These are phyloP conservation scores for Hemicrepidius hirtus DNA, from an alignment of 2,888 invertebrate genomes.

Conservation along the genomic window DNA sequence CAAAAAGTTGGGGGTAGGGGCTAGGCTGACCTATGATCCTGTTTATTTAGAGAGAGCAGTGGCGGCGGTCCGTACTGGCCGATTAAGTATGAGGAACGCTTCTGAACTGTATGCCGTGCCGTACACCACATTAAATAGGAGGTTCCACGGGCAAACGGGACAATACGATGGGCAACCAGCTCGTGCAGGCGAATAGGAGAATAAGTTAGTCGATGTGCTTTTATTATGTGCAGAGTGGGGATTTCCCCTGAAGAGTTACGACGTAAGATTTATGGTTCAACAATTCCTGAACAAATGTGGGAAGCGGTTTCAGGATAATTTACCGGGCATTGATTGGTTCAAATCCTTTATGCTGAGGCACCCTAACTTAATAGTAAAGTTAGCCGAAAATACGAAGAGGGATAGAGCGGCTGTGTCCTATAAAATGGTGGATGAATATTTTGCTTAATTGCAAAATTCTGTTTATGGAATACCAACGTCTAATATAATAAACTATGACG, in stretches of 20 bases:
- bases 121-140: slow-evolving; percentile 3
- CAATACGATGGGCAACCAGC: slow-evolving; percentile 20
- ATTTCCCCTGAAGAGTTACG: slow-evolving; percentile 16
- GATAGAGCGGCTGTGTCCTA: too few species aligned
- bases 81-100: neutral
- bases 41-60: neutral
- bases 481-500: slow-evolving; percentile 63
- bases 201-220: neutral
- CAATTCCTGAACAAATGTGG: slow-evolving; percentile 15
- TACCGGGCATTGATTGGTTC: slow-evolving; percentile 41
- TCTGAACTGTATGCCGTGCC: slow-evolving; percentile 4
- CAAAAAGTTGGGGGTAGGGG: neutral
- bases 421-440: neutral
- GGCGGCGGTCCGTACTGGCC: neutral
- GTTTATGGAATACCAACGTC: slow-evolving; percentile 3
- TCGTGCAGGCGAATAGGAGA: neutral
- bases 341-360: slow-evolving; percentile 48
- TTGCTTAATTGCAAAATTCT: neutral
- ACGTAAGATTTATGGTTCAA: slow-evolving; percentile 21
- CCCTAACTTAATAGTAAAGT: slow-evolving; percentile 34
- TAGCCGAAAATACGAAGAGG: neutral
- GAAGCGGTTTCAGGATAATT: neutral
- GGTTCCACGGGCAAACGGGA: neutral
- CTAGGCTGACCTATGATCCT: neutral
- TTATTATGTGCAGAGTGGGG: slow-evolving; percentile 23